These are phyloP conservation scores for Peromyscus californicus DNA, from an alignment of 2,113 vertebrate species.

Conservation along the genomic window DNA sequence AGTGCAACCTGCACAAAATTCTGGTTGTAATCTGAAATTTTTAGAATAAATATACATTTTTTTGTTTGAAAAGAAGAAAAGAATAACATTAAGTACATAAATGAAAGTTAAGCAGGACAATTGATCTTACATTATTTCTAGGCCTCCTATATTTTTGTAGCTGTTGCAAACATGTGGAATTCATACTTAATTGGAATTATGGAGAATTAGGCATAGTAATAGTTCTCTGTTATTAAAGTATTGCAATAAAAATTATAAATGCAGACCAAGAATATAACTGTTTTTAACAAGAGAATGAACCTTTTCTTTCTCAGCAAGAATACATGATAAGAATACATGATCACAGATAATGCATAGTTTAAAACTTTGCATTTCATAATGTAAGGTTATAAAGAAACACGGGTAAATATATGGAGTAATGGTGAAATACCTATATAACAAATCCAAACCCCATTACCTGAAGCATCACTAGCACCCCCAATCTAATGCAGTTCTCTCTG, in stretches of 20 bases:
- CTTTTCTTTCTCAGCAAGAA: not conserved
- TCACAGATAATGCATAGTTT: slow-evolving; percentile 43
- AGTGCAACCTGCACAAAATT: not conserved
- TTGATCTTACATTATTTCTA: not conserved
- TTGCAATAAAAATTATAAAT: slow-evolving; percentile 50
- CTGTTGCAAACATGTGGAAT: slow-evolving; percentile 1
- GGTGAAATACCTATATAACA: not conserved
- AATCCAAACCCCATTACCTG: not conserved
- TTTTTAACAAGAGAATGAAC: not conserved
- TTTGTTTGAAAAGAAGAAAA: slow-evolving; percentile 31
- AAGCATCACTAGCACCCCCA: not conserved
- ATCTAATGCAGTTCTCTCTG: not conserved
- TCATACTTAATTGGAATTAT: slow-evolving; percentile 38
- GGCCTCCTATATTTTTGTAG: not conserved
- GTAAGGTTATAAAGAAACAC: not conserved
- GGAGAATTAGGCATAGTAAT: slow-evolving; percentile 19
- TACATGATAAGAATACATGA: slow-evolving; percentile 4
- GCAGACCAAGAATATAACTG: slow-evolving; percentile 4
- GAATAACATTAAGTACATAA: not conserved
- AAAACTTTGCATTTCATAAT: slow-evolving; percentile 34
- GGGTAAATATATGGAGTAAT: slow-evolving; percentile 28
- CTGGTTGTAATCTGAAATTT: not conserved
- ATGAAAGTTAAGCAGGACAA: not conserved
- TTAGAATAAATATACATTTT: slow-evolving; percentile 16
- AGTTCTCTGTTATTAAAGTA: slow-evolving; percentile 58